These are phyloP conservation scores for Austrofundulus limnaeus DNA, from an alignment of 2,113 vertebrate species.

Conservation along the genomic window DNA sequence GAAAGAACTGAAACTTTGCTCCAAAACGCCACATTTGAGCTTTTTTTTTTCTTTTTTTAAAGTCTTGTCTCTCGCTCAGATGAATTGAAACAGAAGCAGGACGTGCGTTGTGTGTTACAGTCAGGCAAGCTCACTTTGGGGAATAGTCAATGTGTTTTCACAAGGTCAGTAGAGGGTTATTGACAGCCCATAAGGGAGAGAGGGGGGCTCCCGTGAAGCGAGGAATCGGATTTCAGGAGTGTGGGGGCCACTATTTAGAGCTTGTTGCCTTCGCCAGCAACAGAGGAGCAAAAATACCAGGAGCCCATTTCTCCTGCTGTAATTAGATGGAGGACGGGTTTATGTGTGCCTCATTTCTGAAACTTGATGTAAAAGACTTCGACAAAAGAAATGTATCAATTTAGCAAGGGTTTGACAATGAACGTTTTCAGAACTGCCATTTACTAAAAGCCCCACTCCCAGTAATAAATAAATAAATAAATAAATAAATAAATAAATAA, in stretches of 20 bases:
- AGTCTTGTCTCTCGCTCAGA: conserved; percentile 37
- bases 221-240: conserved; percentile 41
- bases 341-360: conserved; percentile 3
- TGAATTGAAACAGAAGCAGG: conserved; percentile 42
- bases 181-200: conserved; percentile 43
- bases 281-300: not conserved
- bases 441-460: too few relatives aligned
- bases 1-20: conserved; percentile 10
- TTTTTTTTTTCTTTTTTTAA: conserved; percentile 8
- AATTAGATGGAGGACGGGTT: conserved; percentile 10
- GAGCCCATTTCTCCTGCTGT: not conserved
- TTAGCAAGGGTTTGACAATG: too few relatives aligned
- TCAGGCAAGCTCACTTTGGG: conserved; percentile 57
- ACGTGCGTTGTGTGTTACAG: conserved; percentile 53
- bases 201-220: conserved; percentile 12
- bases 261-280: conserved; percentile 2
- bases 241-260: conserved; percentile 16
- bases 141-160: conserved; percentile 63
- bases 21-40: conserved; percentile 12
- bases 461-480: too few relatives aligned
- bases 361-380: conserved; percentile 6
- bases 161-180: conserved; percentile 74
- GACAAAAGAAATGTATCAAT: too few relatives aligned
- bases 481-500: too few relatives aligned
- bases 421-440: too few relatives aligned